Base-by-base conservation (phyloP, 2,888 invertebrate species). In the Palloptera scutellata region DNA sequence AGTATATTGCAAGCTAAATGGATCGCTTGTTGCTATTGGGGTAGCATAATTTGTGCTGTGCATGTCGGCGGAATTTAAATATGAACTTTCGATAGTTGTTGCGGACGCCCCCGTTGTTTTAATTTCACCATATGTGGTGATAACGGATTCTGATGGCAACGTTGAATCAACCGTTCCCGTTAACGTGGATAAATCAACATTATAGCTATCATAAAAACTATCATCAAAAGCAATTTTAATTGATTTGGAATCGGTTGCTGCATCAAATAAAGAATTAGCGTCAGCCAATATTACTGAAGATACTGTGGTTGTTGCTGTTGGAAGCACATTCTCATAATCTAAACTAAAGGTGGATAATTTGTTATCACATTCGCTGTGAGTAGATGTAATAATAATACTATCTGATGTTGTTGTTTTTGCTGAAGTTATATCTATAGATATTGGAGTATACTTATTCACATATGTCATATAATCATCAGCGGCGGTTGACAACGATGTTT, bases 151-250 rank as follows among this genome's bases (percentile, higher is more conserved):
- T 55, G 19, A 20, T 51, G 57, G 3, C n/a, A 61, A 15, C 10
- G 20, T n/a, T 45, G 55, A 19, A 54, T 15, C 43, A 15, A 58
- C 43, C 15, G 30, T 9, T 8, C 19, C 70, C 11, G 81, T 78
- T 9, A 81, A 63, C 2, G 74, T 73, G 9, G 72, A 73, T 19
- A 81, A 68, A 62, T 82, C 80, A 3, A 81, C 80, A 71, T 75
- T 79, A 53, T 77, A 81, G 55, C 80, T 81, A 68, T 77, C 78
- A 60, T 81, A 81, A 63, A 81, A 81, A 41, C 67, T 78, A 20
- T 82, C 81, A 68, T 81, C 81, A n/a, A 81, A 81, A 15, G 70
- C 73, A 12, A 65, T 53, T 67, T 71, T 57, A 60, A 53, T 60
- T 63, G 61, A 61, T 64, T 48, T 40, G 10, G 17, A 57, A 45